These are phyloP conservation scores for Nomada hirtipes DNA, from an alignment of 2,888 invertebrate species.

Conservation along the genomic window DNA sequence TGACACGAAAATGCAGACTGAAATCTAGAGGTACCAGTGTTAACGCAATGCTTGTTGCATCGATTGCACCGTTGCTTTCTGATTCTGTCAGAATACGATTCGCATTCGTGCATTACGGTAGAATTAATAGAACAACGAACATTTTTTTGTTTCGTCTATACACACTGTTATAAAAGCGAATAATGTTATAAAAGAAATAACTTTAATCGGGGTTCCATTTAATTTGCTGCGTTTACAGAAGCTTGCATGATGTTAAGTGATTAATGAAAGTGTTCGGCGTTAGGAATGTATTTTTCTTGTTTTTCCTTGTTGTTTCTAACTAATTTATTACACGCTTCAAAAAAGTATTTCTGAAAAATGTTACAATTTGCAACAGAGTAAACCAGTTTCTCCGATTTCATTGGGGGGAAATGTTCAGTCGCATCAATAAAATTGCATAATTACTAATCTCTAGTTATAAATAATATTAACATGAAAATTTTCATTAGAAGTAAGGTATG, in stretches of 20 bases:
- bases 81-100: not conserved
- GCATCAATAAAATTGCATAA: constrained; percentile 1
- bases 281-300: too few species aligned
- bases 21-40: constrained; percentile 78
- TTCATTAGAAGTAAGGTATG: not conserved
- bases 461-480: not conserved
- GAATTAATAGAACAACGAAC: not conserved
- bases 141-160: not conserved
- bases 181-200: not conserved
- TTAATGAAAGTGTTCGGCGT: too few species aligned
- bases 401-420: not conserved
- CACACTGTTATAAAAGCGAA: not conserved
- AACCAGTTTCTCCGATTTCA: not conserved
- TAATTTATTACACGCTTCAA: too few species aligned
- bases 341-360: not conserved
- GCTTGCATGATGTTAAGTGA: too few species aligned
- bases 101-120: not conserved
- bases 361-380: not conserved
- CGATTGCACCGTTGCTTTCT: not conserved
- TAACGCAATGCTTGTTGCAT: constrained; percentile 25
- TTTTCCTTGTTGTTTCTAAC: too few species aligned
- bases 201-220: not conserved
- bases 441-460: not conserved
- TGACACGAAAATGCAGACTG: constrained; percentile 75
- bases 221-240: not conserved